Base-by-base conservation (phyloP, 64 coral and sea anemone genomes). In the Actinia tenebrosa region DNA sequence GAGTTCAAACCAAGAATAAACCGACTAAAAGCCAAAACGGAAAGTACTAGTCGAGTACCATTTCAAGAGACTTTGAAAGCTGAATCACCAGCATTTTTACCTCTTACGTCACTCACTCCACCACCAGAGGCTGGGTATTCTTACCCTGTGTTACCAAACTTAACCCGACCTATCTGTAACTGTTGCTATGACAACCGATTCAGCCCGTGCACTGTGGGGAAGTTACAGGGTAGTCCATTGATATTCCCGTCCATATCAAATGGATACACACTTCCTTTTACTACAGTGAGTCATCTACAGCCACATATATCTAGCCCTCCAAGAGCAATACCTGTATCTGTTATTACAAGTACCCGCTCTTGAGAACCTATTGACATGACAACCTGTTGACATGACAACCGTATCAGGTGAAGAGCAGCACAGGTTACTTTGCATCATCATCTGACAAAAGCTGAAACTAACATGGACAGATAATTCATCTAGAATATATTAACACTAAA, bases 1-100 rank as follows among this genome's bases (percentile, higher is more conserved):
- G 83, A 85, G 11, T 85, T 26, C 55, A 85, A 85, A 26, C 83
- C 83, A 62, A 25, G 83, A 85, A 60, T 45, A 81, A 81, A 81
- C 17, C 3, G 79, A 50, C 14, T 53, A 19, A 45, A 20, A 53
- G 69, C 10, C 20, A 81, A 81, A 23, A 19, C 20, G 20, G 79
- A 81, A 5, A 81, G 10, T 53, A 22, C 45, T 1, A 45, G 17
- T 81, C 50, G 0, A 81, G 79, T 22, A 81, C 50, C 44, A 53
- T 18, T 81, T 14, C 79, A 81, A 53, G 45, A 81, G 23, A 75
- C 27, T 43, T 30, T 75, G 27, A 75, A 75, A 75, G 69, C 69
- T 75, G 69, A 75, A 53, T 81, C 46, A 81, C 60, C 50, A 60
- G 55, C 83, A 10, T 85, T 85, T 54, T 25, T 55, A 54, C 60